These are phyloP conservation scores for Triplophysa dalaica DNA, from an alignment of 2,113 vertebrate species.

Conservation along the genomic window DNA sequence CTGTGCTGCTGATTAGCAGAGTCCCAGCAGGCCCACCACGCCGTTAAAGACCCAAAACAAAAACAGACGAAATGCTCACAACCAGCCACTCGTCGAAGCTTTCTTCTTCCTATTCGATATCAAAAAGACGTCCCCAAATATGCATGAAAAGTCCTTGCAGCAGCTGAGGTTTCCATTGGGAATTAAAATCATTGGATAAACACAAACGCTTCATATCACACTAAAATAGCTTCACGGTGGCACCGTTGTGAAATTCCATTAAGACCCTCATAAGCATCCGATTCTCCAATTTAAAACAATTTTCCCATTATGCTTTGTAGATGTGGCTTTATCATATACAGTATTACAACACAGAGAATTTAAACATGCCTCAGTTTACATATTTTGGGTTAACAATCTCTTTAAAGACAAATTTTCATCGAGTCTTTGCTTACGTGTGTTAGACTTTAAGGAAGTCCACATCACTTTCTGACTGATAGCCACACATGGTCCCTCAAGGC, in stretches of 20 bases:
- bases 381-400: not conserved
- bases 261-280: not conserved
- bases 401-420: constrained; percentile 3
- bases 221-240: constrained; percentile 6
- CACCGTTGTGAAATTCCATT: constrained; percentile 18
- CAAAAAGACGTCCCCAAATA: constrained; percentile 35
- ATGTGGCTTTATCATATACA: not conserved
- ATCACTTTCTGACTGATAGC: constrained; percentile 1
- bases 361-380: not conserved
- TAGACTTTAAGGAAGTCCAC: not conserved
- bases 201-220: constrained; percentile 7
- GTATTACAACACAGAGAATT: not conserved
- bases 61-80: constrained; percentile 41
- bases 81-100: not conserved
- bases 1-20: constrained; percentile 53
- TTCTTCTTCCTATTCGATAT: constrained; percentile 47
- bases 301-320: constrained; percentile 15
- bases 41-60: constrained; percentile 46
- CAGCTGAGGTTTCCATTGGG: constrained; percentile 55
- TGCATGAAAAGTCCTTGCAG: constrained; percentile 37
- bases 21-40: constrained; percentile 40
- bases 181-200: constrained; percentile 4
- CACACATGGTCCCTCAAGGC: constrained; percentile 1
- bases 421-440: not conserved
- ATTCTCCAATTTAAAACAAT: constrained; percentile 12